A percentile compares a stretch with the other conserved stretches of the same genome.
phyloP scores from a whole-genome alignment of 2,113 vertebrate genomes.

The Sinocyclocheilus grahami region DNA sequence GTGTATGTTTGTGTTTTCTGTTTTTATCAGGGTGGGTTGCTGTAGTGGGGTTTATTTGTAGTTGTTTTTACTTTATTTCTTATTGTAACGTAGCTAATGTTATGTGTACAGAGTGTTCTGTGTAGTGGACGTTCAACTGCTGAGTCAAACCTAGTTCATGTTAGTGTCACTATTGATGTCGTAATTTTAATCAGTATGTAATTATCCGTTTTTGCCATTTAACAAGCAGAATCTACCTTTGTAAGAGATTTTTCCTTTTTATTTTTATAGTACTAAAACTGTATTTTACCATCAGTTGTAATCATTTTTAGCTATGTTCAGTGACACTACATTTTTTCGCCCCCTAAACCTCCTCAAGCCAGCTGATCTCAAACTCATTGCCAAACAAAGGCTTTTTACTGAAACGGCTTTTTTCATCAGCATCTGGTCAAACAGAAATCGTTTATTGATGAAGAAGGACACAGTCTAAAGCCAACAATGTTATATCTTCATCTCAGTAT shows the following conservation, averaged over 20 bases:
- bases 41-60: constrained; percentile 45
- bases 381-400: constrained; percentile 76
- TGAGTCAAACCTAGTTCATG: constrained; percentile 68
- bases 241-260: constrained; percentile 62
- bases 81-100: constrained; percentile 47
- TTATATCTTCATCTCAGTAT: constrained; percentile 46
- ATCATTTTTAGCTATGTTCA: constrained; percentile 63
- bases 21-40: constrained; percentile 53
- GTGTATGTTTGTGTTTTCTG: constrained; percentile 58
- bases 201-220: constrained; percentile 67
- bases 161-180: constrained; percentile 71
- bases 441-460: constrained; percentile 45
- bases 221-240: constrained; percentile 71
- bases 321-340: constrained; percentile 61
- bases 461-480: constrained; percentile 57
- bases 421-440: constrained; percentile 49
- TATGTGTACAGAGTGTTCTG: constrained; percentile 45
- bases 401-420: constrained; percentile 71
- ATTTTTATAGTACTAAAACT: constrained; percentile 71
- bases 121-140: constrained; percentile 71
- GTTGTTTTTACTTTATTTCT: constrained; percentile 43
- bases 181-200: constrained; percentile 71
- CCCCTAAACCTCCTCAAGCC: constrained; percentile 59
- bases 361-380: constrained; percentile 71
- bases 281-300: constrained; percentile 65